phyloP scores from a whole-genome alignment of 1,140 invertebrate species.

The Achatina immaculata region DNA sequence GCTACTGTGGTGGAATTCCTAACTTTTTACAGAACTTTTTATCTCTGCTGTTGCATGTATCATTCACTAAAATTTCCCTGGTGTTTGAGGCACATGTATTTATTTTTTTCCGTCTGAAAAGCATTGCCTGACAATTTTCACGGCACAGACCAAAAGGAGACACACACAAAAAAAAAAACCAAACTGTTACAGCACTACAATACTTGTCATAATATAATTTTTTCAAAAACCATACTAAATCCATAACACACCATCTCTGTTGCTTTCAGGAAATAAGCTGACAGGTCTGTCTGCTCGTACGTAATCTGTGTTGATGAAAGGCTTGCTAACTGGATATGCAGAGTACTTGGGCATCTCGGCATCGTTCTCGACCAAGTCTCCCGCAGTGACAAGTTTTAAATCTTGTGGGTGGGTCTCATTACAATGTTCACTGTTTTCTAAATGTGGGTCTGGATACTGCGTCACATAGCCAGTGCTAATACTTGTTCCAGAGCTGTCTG shows the following conservation, averaged over 20 bases:
- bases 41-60: too few species aligned
- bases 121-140: too few species aligned
- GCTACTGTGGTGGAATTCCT: too few species aligned
- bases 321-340: slow-evolving; percentile 54
- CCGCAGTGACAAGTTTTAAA: not conserved
- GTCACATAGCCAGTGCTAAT: not conserved
- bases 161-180: too few species aligned
- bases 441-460: not conserved
- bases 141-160: too few species aligned
- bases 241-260: slow-evolving; percentile 58
- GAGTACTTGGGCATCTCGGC: slow-evolving; percentile 44
- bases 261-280: slow-evolving; percentile 55
- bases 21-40: too few species aligned
- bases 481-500: not conserved
- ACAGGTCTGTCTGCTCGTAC: slow-evolving; percentile 46
- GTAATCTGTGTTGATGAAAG: slow-evolving; percentile 62
- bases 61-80: too few species aligned
- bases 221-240: too few species aligned
- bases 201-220: too few species aligned
- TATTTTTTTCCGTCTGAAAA: too few species aligned
- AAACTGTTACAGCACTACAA: too few species aligned
- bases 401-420: not conserved
- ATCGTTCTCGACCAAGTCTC: slow-evolving; percentile 38
- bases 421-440: not conserved
- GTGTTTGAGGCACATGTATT: too few species aligned